Evolutionary conservation across 2,113 vertebrate genomes (phyloP).

Genomic region (Artemisiospiza belli): DNA sequence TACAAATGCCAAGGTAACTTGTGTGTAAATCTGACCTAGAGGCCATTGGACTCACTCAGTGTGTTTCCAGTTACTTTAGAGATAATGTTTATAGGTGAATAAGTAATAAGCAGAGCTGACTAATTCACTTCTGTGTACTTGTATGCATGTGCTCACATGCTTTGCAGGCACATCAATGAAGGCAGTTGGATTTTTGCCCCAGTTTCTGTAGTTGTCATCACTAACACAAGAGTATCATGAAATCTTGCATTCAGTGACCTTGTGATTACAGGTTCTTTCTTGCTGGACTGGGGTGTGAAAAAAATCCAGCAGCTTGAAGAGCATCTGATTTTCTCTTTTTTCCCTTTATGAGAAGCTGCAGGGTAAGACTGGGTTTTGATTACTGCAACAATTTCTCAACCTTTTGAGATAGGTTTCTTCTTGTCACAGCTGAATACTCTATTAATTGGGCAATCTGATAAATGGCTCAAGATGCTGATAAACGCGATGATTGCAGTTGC

Average conservation of each 20-base stretch:
- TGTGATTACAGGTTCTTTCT: slow-evolving; percentile 47
- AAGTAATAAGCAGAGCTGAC: neutral
- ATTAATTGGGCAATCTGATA: neutral
- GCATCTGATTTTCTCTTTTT: neutral
- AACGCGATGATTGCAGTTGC: neutral
- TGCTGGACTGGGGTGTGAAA: slow-evolving; percentile 42
- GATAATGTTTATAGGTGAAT: neutral
- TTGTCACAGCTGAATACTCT: neutral
- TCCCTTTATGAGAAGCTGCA: neutral
- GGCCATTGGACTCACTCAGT: neutral
- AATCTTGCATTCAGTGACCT: slow-evolving; percentile 27
- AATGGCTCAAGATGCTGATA: neutral
- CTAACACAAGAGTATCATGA: neutral
- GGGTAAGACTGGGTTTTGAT: slow-evolving; percentile 11
- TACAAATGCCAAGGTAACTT: neutral
- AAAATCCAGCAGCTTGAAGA: slow-evolving; percentile 44
- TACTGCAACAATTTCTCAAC: neutral
- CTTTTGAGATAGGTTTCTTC: neutral
- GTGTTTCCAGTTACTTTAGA: neutral
- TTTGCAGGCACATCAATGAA: slow-evolving; percentile 20
- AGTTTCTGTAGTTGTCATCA: slow-evolving; percentile 51
- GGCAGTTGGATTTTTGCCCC: slow-evolving; percentile 46
- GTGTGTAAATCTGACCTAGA: neutral
- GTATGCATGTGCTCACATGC: slow-evolving; percentile 27
- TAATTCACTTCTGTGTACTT: neutral